Evolutionary conservation across 1,140 invertebrate genomes (phyloP), one percentile per base, ranked within the genome.

Genomic region (Agraylea sexmaculata): DNA sequence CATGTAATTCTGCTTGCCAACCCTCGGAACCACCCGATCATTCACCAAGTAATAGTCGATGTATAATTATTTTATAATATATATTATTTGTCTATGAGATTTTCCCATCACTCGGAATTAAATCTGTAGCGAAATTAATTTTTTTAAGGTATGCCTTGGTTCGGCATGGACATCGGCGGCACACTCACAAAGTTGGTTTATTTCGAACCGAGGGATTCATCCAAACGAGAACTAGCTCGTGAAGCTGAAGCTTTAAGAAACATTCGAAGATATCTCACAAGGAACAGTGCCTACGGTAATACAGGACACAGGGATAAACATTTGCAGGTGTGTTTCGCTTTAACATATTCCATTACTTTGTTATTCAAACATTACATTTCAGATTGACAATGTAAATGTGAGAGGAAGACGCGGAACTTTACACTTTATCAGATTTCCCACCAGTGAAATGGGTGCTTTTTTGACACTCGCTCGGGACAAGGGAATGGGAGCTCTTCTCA

Each of bases 81-180:
- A n/a, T n/a, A n/a, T n/a, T n/a, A n/a, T n/a, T n/a, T n/a, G n/a
- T n/a, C n/a, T n/a, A n/a, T n/a, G n/a, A n/a, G n/a, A n/a, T n/a
- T n/a, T n/a, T n/a, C n/a, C n/a, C n/a, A n/a, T n/a, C n/a, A n/a
- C n/a, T n/a, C n/a, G n/a, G n/a, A n/a, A n/a, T n/a, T n/a, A n/a
- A n/a, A n/a, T n/a, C n/a, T n/a, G n/a, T n/a, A n/a, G n/a, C n/a
- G n/a, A 36, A 10, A 36, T 28, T 25, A 29, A 43, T 40, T 30
- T 10, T 49, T 8, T 38, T 34, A 42, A 87, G 86, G 85, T 17
- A 92, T 92, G 87, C 89, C 88, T 31, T 92, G 93, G 93, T 99
- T 98, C 74, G 95, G 95, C 23, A 95, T 99, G 86, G 95, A 99
- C 58, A 97, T 99, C 53, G 95, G 95, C 28, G 95, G 95, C 2